phyloP scores from a whole-genome alignment of 35 echinoderm and acorn worm species.

The Hemicentrotus pulcherrimus region DNA sequence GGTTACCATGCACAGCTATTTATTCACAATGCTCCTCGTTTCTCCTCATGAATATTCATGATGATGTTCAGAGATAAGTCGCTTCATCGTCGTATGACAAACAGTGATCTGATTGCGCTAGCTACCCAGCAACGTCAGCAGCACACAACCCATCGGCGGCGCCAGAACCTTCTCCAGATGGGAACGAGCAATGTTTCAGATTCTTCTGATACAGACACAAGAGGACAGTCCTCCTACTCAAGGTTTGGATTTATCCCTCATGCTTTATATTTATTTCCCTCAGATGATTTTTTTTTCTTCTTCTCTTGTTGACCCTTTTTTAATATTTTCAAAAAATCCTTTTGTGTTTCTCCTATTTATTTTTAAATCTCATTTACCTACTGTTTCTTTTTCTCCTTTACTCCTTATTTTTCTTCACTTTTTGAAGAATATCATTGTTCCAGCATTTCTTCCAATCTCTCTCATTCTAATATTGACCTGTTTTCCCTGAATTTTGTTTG shows the following conservation, averaged over 20 bases:
- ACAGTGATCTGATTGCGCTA: constrained; percentile 54
- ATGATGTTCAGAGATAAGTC: constrained; percentile 47
- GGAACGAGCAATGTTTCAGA: constrained; percentile 60
- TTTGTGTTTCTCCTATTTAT: neutral
- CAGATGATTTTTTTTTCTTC: no score
- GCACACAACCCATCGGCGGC: constrained; percentile 47
- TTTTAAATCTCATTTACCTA: neutral
- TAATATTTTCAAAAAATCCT: no score
- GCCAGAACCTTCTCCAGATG: constrained; percentile 59
- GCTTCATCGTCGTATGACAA: constrained; percentile 46
- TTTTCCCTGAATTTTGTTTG: no score
- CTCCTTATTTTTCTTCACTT: no score
- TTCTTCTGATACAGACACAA: constrained; percentile 39
- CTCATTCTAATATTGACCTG: no score
- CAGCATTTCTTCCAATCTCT: no score
- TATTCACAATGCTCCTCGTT: neutral
- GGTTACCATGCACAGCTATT: no score
- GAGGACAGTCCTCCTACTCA: constrained; percentile 20
- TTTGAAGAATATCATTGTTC: no score
- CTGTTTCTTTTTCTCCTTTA: neutral
- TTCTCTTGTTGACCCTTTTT: no score
- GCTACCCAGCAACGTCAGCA: constrained; percentile 45
- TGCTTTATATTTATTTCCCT: neutral
- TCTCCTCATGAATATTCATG: neutral
- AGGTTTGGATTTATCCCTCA: neutral